Base-by-base conservation (phyloP, 2,113 vertebrate genomes). In the Chionodraco myersi region DNA sequence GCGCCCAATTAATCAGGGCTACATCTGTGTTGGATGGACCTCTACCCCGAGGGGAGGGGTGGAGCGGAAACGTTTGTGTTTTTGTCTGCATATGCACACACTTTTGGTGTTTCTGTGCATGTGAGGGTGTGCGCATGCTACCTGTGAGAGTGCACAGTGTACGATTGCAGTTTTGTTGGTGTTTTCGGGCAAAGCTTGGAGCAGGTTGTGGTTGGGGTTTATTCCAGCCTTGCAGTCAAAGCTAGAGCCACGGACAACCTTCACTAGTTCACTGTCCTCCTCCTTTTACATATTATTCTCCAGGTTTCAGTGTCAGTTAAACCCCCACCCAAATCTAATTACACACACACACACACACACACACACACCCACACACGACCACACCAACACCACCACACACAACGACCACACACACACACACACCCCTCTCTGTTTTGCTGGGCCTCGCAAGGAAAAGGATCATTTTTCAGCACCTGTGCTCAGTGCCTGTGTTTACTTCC, bases 1-100 rank as follows among this genome's bases (percentile, higher is more conserved):
- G 92, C 88, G 87, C 88, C 93, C 95, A 95, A 95, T 95, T 95
- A 94, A 95, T 95, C 94, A 95, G 93, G 91, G 85, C 93, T 91
- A 91, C 94, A 94, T 94, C 94, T 94, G 93, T 92, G 92, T 92
- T 94, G 93, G 93, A 93, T 90, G 91, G 88, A 92, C 93, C 93
- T 86, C 91, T 82, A 88, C 79, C 87, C 86, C 80, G 61, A 75
- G 79, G 84, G 87, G 88, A 84, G 81, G 77, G 86, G 63, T 53
- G 56, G 89, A 66, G 86, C 60, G 14, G 47, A 80, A 68, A 82
- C 76, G 45, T 68, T 77, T 44, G 80, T 81, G 84, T 84, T 86
- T 87, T 85, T 86, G 79, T 85, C 76, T 86, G 84, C 77, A 59
- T 84, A 70, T 74, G 61, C 58, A 53, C 80, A 79, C 36, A 15